Conservation (phyloP, 2,888 invertebrate genomes). For the Steinernema scapterisci region DNA sequence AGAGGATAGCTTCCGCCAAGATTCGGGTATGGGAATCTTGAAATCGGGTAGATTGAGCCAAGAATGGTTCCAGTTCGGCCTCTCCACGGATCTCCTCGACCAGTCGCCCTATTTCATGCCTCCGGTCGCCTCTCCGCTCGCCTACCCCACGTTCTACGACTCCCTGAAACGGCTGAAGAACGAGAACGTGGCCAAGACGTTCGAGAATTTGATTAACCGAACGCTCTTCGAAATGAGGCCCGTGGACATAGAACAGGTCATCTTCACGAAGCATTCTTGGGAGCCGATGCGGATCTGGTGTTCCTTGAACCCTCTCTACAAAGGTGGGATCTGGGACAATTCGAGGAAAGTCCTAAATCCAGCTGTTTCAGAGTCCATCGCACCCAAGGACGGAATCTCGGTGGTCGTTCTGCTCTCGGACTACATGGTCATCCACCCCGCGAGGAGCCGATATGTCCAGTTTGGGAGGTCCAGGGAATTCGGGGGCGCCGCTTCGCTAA, state of each 20-base stretch:
- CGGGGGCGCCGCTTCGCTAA: not conserved
- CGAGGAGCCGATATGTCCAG: not conserved
- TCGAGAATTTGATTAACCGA: not conserved
- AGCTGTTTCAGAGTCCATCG: not conserved
- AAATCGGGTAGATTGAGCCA: not conserved
- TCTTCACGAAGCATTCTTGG: not conserved
- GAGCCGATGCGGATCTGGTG: not conserved
- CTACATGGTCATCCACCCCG: not conserved
- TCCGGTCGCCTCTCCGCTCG: not conserved
- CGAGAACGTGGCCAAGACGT: not conserved
- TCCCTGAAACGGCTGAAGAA: not conserved
- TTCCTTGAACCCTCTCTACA: not conserved
- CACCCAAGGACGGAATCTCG: not conserved
- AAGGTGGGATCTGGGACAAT: too few species aligned
- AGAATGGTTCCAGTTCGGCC: not conserved
- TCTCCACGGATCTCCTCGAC: not conserved
- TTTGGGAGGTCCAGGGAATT: not conserved
- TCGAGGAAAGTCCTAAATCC: too few species aligned
- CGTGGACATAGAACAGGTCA: not conserved
- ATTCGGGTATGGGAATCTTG: not conserved
- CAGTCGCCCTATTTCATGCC: slow-evolving; percentile 6
- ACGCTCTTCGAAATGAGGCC: not conserved
- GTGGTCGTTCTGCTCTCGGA: slow-evolving; percentile 3
- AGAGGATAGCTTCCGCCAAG: not conserved
- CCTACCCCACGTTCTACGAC: not conserved